A percentile compares a stretch with the other conserved stretches of the same genome.
phyloP scores from a whole-genome alignment of 2,797 vertebrate genomes.

The Coluber constrictor region DNA sequence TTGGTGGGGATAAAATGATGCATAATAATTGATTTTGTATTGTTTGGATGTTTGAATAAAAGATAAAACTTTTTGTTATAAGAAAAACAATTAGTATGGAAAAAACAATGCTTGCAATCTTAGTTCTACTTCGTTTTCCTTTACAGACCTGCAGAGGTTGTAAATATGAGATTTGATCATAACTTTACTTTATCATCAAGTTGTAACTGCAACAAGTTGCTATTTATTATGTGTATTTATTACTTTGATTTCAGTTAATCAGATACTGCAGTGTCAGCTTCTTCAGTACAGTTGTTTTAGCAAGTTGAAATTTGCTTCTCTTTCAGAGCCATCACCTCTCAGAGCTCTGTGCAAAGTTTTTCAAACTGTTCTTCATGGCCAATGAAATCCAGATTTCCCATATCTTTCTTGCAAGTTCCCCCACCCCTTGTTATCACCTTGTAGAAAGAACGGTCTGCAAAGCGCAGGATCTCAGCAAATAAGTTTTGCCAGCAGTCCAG shows the following conservation, averaged over 20 bases:
- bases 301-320: not conserved
- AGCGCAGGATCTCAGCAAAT: conserved; percentile 94
- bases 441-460: conserved; percentile 96
- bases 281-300: not conserved
- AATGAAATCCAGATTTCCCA: not conserved
- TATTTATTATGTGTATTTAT: not conserved
- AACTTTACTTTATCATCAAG: not conserved
- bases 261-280: not conserved
- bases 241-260: not conserved
- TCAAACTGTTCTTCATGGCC: not conserved
- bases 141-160: not conserved
- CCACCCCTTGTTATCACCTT: conserved; percentile 72
- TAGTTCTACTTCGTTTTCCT: not conserved
- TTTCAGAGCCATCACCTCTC: not conserved
- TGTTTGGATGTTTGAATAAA: too few species aligned
- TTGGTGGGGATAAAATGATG: too few species aligned
- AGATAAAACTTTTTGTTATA: too few species aligned
- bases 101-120: not conserved
- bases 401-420: not conserved
- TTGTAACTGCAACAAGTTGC: not conserved
- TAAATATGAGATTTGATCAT: not conserved
- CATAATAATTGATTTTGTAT: too few species aligned
- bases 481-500: conserved; percentile 96
- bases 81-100: not conserved
- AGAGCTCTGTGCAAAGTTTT: not conserved